Conservation (phyloP, 2,113 vertebrate genomes). For the Pogonocichla stellata region DNA sequence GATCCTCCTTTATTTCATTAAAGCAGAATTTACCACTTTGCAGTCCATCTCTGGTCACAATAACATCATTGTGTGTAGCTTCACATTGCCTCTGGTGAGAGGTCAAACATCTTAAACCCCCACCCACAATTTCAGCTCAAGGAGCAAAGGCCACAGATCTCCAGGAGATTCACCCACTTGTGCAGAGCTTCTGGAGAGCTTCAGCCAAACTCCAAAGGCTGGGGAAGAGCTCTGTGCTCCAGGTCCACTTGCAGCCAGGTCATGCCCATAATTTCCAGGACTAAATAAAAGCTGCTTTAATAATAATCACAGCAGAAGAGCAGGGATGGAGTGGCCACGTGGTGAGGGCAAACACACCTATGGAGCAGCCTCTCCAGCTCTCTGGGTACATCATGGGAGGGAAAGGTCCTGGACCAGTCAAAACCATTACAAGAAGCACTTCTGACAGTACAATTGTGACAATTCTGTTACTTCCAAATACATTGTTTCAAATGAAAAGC, state of each 20-base stretch:
- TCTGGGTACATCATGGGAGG: fast-evolving
- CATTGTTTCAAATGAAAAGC: background rate
- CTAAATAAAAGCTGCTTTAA: background rate
- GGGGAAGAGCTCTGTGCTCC: background rate
- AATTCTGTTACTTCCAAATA: background rate
- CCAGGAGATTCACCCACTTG: background rate
- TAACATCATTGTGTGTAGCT: background rate
- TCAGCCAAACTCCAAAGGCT: background rate
- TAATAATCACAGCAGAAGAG: background rate
- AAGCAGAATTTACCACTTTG: constrained; percentile 44
- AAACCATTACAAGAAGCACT: background rate
- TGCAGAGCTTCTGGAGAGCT: background rate
- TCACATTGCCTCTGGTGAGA: background rate
- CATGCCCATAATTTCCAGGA: background rate
- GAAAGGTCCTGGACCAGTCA: background rate
- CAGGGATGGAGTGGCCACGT: fast-evolving
- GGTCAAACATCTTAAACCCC: background rate
- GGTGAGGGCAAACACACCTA: background rate
- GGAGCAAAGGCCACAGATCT: background rate
- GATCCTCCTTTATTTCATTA: constrained; percentile 43
- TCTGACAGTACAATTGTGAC: background rate
- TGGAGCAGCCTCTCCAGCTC: background rate
- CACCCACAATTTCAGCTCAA: background rate
- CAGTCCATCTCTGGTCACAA: background rate
- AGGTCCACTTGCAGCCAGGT: background rate